Conservation (phyloP, 2,888 invertebrate species). For the Achlya flavicornis region DNA sequence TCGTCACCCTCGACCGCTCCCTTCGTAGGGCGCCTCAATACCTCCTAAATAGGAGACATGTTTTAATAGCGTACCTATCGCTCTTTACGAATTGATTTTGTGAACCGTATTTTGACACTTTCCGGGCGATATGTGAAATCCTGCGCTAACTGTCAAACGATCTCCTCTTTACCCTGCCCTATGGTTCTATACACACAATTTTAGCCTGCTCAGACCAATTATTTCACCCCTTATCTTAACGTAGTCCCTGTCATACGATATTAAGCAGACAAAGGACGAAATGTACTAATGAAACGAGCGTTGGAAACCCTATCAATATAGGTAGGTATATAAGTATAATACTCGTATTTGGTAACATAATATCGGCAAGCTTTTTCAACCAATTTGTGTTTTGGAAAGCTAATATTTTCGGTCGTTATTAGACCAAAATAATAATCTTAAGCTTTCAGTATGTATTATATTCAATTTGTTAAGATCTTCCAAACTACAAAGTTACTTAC, state of each 20-base stretch:
- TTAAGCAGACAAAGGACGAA: constrained; percentile 35
- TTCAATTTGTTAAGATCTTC: too few species aligned
- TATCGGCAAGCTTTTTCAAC: not conserved
- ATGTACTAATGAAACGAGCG: constrained; percentile 36
- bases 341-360: constrained; percentile 16
- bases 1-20: constrained; percentile 53
- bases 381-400: not conserved
- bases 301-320: constrained; percentile 31
- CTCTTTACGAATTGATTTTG: constrained; percentile 71
- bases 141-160: constrained; percentile 36
- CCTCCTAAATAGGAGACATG: constrained; percentile 74
- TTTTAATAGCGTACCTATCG: constrained; percentile 67
- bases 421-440: not conserved
- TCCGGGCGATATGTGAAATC: constrained; percentile 61
- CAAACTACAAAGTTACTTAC: too few species aligned
- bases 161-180: constrained; percentile 34
- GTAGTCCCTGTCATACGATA: constrained; percentile 30
- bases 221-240: constrained; percentile 32
- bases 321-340: constrained; percentile 22
- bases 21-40: constrained; percentile 48
- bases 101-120: constrained; percentile 67
- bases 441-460: not conserved
- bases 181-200: constrained; percentile 26
- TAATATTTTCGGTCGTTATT: not conserved
- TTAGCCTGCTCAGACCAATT: constrained; percentile 33